Evolutionary conservation across 2,888 invertebrate species (phyloP).

Genomic region (Agrotis clavis): DNA sequence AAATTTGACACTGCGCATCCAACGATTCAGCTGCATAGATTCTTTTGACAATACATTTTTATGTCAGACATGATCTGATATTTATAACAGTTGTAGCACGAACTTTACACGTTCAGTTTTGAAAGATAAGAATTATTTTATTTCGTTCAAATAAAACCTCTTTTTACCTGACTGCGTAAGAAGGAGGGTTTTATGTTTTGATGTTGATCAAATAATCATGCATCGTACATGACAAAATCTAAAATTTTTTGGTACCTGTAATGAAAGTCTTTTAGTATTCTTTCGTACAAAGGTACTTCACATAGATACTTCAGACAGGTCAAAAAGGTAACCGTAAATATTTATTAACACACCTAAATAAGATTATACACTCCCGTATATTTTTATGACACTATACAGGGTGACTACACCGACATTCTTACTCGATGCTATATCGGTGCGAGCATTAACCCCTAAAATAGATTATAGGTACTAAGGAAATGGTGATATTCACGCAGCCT

Average conservation of each 20-base stretch:
- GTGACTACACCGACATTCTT: conserved; percentile 59
- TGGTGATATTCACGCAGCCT: conserved; percentile 66
- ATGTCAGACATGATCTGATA: too few relatives aligned
- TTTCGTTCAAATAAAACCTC: too few relatives aligned
- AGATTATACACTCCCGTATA: conserved; percentile 42
- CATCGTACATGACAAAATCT: background rate
- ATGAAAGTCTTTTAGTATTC: background rate
- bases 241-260: background rate
- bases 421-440: conserved; percentile 66
- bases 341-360: conserved; percentile 26
- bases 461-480: conserved; percentile 73
- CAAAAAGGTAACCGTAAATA: conserved; percentile 35
- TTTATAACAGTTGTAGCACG: too few relatives aligned
- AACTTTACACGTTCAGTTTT: too few relatives aligned
- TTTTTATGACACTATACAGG: conserved; percentile 57
- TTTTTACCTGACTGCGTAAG: too few relatives aligned
- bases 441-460: conserved; percentile 73
- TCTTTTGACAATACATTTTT: too few relatives aligned
- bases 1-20: too few relatives aligned
- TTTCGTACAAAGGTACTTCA: background rate
- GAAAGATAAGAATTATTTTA: too few relatives aligned
- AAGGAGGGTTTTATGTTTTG: too few relatives aligned
- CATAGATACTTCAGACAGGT: conserved; percentile 10
- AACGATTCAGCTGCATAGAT: too few relatives aligned
- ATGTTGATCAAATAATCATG: background rate